Conservation (phyloP, 2,797 vertebrate species). For the Poeciliopsis turneri region DNA sequence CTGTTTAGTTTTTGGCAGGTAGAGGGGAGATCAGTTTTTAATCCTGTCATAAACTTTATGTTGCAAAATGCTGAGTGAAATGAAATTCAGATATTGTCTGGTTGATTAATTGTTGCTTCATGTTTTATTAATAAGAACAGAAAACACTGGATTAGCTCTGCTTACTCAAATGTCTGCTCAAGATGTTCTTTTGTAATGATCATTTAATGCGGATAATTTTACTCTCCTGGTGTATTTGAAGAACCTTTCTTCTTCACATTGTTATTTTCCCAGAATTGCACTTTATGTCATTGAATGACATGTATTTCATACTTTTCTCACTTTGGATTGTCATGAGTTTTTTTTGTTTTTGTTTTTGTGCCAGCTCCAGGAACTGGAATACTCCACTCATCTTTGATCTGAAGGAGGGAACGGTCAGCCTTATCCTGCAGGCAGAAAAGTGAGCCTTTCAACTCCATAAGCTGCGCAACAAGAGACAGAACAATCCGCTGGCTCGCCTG, state of each 20-base stretch:
- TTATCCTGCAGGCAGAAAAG: conserved; percentile 96
- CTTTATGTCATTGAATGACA: conserved; percentile 7
- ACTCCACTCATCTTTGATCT: conserved; percentile 97
- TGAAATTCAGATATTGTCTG: neutral
- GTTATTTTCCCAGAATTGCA: conserved; percentile 1
- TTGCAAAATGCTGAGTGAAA: neutral
- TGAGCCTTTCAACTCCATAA: conserved; percentile 71
- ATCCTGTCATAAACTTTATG: neutral
- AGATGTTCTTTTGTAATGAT: neutral
- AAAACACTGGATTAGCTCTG: neutral
- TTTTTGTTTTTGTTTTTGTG: conserved; percentile 27
- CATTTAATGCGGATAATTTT: neutral
- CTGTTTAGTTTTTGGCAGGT: neutral
- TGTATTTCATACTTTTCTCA: conserved; percentile 8
- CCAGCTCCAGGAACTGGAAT: conserved; percentile 96
- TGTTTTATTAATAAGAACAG: conserved; percentile 5
- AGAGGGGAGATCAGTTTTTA: neutral
- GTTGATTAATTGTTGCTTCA: conserved; percentile 14
- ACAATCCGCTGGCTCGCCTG: conserved; percentile 50
- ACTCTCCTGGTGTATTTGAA: neutral
- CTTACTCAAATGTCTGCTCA: neutral
- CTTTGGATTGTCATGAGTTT: conserved; percentile 12
- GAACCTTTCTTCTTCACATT: conserved; percentile 15
- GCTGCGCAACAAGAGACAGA: conserved; percentile 49
- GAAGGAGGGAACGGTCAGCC: conserved; percentile 94